Percentiles rank a stretch among this genome's conserved stretches.
These are phyloP conservation scores for Pogonomyrmex barbatus DNA, from an alignment of 1,140 invertebrate genomes.

Conservation along the genomic window DNA sequence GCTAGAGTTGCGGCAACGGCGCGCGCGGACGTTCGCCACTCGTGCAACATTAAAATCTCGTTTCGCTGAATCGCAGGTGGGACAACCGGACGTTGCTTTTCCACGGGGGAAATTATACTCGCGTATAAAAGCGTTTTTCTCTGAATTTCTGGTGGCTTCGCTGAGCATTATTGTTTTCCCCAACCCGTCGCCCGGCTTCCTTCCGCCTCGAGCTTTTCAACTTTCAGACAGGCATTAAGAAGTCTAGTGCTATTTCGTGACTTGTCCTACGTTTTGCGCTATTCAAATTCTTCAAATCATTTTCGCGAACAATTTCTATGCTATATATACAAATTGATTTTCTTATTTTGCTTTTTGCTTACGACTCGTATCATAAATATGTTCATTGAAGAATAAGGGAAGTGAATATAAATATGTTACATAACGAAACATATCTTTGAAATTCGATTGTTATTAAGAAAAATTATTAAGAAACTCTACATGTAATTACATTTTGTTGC, in stretches of 20 bases:
- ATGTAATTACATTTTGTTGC: not conserved
- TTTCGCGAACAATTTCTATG: slow-evolving; percentile 13
- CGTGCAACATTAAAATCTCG: slow-evolving; percentile 70
- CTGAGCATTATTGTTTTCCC: slow-evolving; percentile 72
- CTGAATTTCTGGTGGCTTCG: slow-evolving; percentile 54
- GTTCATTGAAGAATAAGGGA: not conserved
- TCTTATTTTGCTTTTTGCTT: not conserved
- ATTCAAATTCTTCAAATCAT: not conserved
- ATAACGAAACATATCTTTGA: not conserved
- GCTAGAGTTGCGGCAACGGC: slow-evolving; percentile 10
- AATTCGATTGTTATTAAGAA: not conserved
- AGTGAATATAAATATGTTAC: not conserved
- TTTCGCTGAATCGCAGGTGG: slow-evolving; percentile 60
- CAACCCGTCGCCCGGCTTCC: slow-evolving; percentile 32
- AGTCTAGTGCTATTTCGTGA: slow-evolving; percentile 19
- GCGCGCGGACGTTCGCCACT: slow-evolving; percentile 63
- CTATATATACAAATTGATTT: not conserved
- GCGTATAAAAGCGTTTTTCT: slow-evolving; percentile 61
- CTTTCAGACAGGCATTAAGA: slow-evolving; percentile 48
- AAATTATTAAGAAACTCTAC: not conserved
- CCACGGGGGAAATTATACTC: slow-evolving; percentile 53
- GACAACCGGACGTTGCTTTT: slow-evolving; percentile 44
- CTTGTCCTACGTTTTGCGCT: slow-evolving; percentile 26
- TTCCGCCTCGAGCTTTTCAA: slow-evolving; percentile 25
- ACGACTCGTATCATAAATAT: not conserved